A percentile compares a stretch with the other conserved stretches of the same genome.
These are phyloP conservation scores for Incurvaria masculella DNA, from an alignment of 2,888 invertebrate genomes.

Conservation along the genomic window DNA sequence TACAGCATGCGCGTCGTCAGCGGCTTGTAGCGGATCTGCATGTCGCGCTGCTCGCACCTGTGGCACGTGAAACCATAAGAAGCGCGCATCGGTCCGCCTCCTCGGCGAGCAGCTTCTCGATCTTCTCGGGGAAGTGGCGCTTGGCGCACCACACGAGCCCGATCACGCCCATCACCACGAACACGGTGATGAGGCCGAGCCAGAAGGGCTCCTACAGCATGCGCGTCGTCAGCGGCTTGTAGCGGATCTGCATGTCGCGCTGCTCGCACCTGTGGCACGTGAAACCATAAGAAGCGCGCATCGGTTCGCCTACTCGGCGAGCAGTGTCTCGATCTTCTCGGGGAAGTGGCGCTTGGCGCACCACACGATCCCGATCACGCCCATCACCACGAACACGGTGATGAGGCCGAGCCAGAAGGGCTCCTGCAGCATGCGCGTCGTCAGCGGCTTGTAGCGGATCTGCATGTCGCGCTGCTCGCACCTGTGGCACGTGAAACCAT, in stretches of 20 bases:
- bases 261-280: conserved; percentile 62
- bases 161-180: conserved; percentile 73
- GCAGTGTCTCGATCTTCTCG: conserved; percentile 77
- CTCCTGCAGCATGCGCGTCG: conserved; percentile 79
- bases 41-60: conserved; percentile 71
- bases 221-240: conserved; percentile 53
- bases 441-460: too few relatives aligned
- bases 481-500: too few relatives aligned
- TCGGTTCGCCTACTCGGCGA: conserved; percentile 75
- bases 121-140: conserved; percentile 81
- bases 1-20: conserved; percentile 75
- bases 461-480: too few relatives aligned
- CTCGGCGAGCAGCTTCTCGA: conserved; percentile 78
- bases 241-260: conserved; percentile 48
- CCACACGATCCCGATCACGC: conserved; percentile 76
- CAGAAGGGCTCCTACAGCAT: conserved; percentile 89
- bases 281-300: too few relatives aligned
- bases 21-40: conserved; percentile 20
- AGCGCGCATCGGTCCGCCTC: conserved; percentile 72
- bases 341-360: conserved; percentile 84
- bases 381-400: conserved; percentile 77
- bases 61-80: too few relatives aligned
- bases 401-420: conserved; percentile 89
- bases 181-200: conserved; percentile 83
- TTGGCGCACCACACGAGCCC: conserved; percentile 83